Percentiles rank a stretch among this genome's conserved stretches.
Evolutionary conservation across 2,888 invertebrate genomes (phyloP).

Genomic region (Osmoderma eremita): DNA sequence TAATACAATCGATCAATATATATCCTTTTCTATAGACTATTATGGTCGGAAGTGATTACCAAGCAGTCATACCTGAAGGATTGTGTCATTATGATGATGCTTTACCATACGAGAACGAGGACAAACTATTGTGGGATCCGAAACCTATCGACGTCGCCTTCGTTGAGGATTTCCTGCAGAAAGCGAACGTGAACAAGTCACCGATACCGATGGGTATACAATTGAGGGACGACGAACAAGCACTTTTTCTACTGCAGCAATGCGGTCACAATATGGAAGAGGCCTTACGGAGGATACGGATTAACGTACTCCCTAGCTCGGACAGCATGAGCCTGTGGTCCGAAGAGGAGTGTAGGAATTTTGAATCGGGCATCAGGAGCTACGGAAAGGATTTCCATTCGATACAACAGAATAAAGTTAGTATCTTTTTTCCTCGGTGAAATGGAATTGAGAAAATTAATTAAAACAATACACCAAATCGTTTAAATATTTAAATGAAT

Average conservation of each 20-base stretch:
- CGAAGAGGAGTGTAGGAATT: conserved; percentile 96
- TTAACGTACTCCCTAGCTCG: conserved; percentile 71
- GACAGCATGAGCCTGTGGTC: conserved; percentile 92
- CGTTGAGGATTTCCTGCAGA: conserved; percentile 84
- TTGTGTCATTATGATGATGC: conserved; percentile 92
- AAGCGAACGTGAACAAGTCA: conserved; percentile 63
- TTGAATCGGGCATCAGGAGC: conserved; percentile 92
- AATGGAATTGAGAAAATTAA: too few relatives aligned
- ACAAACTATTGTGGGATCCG: conserved; percentile 94
- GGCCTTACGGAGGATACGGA: conserved; percentile 82
- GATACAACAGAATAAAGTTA: conserved; percentile 91
- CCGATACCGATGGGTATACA: conserved; percentile 79
- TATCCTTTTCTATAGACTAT: conserved; percentile 71
- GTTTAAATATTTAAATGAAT: too few relatives aligned
- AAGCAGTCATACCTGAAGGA: conserved; percentile 93
- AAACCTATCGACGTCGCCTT: conserved; percentile 75
- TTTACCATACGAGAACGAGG: conserved; percentile 94
- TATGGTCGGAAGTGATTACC: conserved; percentile 94
- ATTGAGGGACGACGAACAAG: conserved; percentile 88
- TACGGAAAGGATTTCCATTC: conserved; percentile 97
- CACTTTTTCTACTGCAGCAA: conserved; percentile 87
- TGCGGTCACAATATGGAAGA: conserved; percentile 97
- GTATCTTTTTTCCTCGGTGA: not conserved
- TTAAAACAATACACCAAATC: too few relatives aligned
- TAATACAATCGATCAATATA: too few relatives aligned